Base-by-base conservation (phyloP, 2,113 vertebrate genomes). In the Clarias magur region DNA sequence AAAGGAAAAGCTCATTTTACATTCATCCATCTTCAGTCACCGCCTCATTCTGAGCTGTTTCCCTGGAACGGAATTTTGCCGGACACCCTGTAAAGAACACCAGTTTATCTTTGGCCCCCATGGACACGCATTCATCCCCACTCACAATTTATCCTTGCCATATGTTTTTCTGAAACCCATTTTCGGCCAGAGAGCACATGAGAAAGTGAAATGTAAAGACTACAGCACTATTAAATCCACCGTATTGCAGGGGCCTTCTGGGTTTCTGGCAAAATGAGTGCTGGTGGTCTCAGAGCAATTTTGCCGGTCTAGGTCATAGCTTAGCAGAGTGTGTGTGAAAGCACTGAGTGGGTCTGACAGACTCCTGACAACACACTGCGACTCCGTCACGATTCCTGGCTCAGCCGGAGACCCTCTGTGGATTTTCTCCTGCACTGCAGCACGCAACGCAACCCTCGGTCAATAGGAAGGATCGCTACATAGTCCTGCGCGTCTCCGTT, bases 221-320 rank as follows among this genome's bases (percentile, higher is more conserved):
- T 30, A n/a, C 30, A 34, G 53, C 86, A 86, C 23, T 80, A 87
- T 89, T 85, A 87, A 85, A 86, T 84, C 53, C 27, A 83, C 75
- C 84, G 80, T 84, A 76, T 87, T 87, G 63, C 80, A 75, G 85
- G 38, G 59, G 34, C 84, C 86, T 88, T 79, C 21, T 83, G 73
- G 85, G 53, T 57, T 62, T 73, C 63, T 81, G 85, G 27, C 70
- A 57, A 89, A 92, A 88, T 89, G 88, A 92, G 89, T 62, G 78
- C 72, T 78, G 86, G 82, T 86, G 78, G 89, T 89, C 90, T 90
- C 91, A 27, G 56, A 92, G 85, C 90, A 92, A 89, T 90, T 88
- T 89, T 56, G 81, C 67, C 34, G 79, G 65, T 75, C 62, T 76
- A 48, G 67, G 80, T 86, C 65, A 84, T 25, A 84, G 87, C 84